A percentile compares a stretch with the other conserved stretches of the same genome.
Evolutionary conservation across 2,113 vertebrate genomes (phyloP).

Genomic region (Suricata suricatta): DNA sequence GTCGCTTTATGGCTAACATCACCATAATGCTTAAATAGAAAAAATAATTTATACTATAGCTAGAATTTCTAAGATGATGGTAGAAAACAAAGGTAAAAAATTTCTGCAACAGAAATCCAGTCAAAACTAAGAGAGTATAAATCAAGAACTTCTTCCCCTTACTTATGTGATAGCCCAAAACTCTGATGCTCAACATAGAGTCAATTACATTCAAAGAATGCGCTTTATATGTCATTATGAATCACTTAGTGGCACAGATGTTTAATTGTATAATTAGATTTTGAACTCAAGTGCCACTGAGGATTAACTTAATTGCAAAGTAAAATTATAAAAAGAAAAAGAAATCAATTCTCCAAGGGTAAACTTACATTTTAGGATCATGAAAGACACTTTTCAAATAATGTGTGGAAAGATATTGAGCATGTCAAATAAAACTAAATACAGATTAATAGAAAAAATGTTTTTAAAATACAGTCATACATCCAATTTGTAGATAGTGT

Average conservation of each 20-base stretch:
- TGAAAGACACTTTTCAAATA: constrained; percentile 65
- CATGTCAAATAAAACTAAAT: constrained; percentile 62
- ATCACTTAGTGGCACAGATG: constrained; percentile 76
- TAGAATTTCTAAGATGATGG: not conserved
- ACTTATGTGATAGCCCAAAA: not conserved
- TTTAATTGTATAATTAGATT: constrained; percentile 80
- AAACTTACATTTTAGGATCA: constrained; percentile 55
- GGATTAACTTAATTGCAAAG: constrained; percentile 79
- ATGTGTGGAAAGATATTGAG: constrained; percentile 33
- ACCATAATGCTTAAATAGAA: not conserved
- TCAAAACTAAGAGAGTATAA: not conserved
- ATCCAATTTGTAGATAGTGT: constrained; percentile 54
- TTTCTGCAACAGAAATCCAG: not conserved
- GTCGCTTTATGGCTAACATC: not conserved
- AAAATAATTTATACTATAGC: not conserved
- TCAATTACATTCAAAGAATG: constrained; percentile 62
- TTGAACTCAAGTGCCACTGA: constrained; percentile 73
- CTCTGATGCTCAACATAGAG: constrained; percentile 47
- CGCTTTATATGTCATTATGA: constrained; percentile 65
- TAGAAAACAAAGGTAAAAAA: not conserved
- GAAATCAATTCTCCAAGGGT: constrained; percentile 69
- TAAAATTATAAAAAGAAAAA: constrained; percentile 46
- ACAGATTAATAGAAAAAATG: constrained; percentile 63
- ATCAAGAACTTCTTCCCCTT: not conserved
- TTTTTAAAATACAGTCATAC: not conserved